Evolutionary conservation across 2,113 vertebrate species (phyloP).

Genomic region (Zosterops hypoxanthus): DNA sequence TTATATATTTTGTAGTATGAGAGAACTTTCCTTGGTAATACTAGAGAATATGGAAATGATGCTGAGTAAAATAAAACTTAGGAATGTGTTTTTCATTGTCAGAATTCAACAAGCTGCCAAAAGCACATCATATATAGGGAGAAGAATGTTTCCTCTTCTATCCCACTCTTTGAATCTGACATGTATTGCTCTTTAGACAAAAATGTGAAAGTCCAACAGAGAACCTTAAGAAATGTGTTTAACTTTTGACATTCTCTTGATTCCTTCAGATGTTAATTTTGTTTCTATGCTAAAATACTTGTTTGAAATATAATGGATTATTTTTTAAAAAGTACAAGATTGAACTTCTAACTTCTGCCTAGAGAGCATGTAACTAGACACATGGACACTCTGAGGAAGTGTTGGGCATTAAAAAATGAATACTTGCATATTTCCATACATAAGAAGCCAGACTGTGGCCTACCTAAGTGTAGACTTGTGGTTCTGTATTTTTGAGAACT

Average conservation of each 20-base stretch:
- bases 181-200: not conserved
- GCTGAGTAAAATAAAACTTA: not conserved
- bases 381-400: not conserved
- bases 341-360: not conserved
- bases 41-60: not conserved
- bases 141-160: not conserved
- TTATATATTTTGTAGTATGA: not conserved
- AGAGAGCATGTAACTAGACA: not conserved
- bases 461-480: not conserved
- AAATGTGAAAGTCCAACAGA: not conserved
- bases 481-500: not conserved
- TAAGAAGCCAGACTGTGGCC: not conserved
- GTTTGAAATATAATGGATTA: not conserved
- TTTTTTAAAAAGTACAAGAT: not conserved
- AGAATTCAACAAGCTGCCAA: not conserved
- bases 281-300: not conserved
- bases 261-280: not conserved
- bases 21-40: not conserved
- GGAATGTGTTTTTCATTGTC: not conserved
- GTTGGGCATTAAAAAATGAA: not conserved
- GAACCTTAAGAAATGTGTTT: not conserved
- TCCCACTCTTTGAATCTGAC: not conserved
- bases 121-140: not conserved
- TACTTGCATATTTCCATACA: not conserved
- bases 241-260: not conserved